Percentiles rank a stretch among this genome's conserved stretches.
These are phyloP conservation scores for Shargacucullia verbasci DNA, from an alignment of 2,888 invertebrate species.

Conservation along the genomic window DNA sequence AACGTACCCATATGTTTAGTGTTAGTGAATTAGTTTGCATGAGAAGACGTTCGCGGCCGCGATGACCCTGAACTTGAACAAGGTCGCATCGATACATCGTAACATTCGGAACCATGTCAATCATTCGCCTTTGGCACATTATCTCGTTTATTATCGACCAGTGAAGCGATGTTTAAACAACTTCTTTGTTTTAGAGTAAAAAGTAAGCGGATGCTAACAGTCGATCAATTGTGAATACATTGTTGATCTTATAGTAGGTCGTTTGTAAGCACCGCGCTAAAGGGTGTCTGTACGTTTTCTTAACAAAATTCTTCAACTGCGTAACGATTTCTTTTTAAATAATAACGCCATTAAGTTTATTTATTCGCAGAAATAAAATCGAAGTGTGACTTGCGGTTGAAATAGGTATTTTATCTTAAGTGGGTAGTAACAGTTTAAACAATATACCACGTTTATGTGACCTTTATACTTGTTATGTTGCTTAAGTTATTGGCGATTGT, in stretches of 20 bases:
- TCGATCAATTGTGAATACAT: constrained; percentile 49
- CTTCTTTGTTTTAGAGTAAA: constrained; percentile 50
- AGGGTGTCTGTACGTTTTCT: constrained; percentile 5
- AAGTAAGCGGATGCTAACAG: constrained; percentile 40
- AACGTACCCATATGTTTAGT: constrained; percentile 52
- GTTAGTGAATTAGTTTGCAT: constrained; percentile 61
- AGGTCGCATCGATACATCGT: constrained; percentile 49
- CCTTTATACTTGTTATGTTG: constrained; percentile 25
- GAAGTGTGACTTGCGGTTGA: constrained; percentile 3
- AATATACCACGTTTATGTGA: constrained; percentile 17
- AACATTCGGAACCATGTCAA: constrained; percentile 49
- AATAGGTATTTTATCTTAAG: constrained; percentile 16
- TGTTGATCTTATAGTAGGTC: constrained; percentile 34
- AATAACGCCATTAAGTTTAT: constrained; percentile 27
- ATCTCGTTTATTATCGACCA: constrained; percentile 32
- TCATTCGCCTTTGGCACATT: constrained; percentile 34
- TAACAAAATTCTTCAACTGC: constrained; percentile 19
- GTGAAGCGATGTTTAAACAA: constrained; percentile 43
- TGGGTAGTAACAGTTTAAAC: constrained; percentile 14
- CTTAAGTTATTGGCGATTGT: constrained; percentile 28
- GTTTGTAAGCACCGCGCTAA: constrained; percentile 26
- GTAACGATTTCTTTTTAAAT: constrained; percentile 13
- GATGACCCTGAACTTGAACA: constrained; percentile 61
- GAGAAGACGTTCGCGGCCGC: constrained; percentile 50
- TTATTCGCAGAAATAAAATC: constrained; percentile 21